Conservation (phyloP, 1,140 invertebrate species). For the Melitaea cinxia region DNA sequence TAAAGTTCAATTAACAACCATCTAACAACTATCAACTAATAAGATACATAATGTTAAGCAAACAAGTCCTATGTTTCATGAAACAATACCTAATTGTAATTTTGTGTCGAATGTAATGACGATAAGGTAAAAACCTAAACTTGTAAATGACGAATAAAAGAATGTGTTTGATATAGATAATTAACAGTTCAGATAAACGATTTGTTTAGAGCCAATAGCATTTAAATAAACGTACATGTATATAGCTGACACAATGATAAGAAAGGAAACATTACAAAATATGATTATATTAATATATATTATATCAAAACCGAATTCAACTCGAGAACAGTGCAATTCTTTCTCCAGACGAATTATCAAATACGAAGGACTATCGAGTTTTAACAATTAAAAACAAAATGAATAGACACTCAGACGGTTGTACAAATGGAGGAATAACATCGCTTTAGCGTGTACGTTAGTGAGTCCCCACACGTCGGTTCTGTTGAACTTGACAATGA, state of each 20-base stretch:
- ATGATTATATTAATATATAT: too few relatives aligned
- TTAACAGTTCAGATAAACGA: neutral
- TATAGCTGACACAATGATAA: neutral
- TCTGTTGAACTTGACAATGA: constrained; percentile 73
- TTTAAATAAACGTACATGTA: neutral
- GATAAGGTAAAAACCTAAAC: too few relatives aligned
- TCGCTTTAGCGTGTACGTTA: constrained; percentile 9
- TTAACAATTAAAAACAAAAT: constrained; percentile 6
- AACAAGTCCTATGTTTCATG: neutral
- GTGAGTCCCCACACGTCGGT: constrained; percentile 48
- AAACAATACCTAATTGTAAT: too few relatives aligned
- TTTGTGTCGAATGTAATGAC: too few relatives aligned
- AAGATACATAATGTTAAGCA: neutral
- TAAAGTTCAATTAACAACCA: constrained; percentile 2
- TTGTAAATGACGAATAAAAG: too few relatives aligned
- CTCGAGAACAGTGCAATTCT: too few relatives aligned
- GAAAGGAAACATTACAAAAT: too few relatives aligned
- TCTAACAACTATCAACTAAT: too few relatives aligned
- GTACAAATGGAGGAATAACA: neutral
- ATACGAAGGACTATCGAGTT: neutral
- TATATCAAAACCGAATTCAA: neutral
- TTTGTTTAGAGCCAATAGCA: neutral
- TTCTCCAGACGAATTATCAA: neutral
- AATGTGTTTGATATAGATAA: too few relatives aligned
- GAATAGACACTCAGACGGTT: constrained; percentile 1